These are phyloP conservation scores for Gallinago undulata DNA, from an alignment of 2,113 vertebrate genomes.

Conservation along the genomic window DNA sequence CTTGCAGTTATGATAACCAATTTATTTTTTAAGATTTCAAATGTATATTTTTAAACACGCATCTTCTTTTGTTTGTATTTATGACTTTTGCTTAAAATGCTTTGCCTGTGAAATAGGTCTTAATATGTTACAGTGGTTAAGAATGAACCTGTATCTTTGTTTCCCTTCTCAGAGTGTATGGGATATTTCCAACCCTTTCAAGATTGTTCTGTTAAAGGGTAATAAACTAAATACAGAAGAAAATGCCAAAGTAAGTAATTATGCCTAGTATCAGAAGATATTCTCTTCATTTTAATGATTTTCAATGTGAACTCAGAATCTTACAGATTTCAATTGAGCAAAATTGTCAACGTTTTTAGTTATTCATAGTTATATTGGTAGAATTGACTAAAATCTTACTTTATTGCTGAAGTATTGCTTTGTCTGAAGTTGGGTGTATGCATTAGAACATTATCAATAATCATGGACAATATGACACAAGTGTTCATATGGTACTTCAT, in stretches of 20 bases:
- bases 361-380: neutral
- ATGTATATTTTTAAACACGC: neutral
- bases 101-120: neutral
- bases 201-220: slow-evolving; percentile 87
- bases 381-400: neutral
- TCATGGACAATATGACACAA: neutral
- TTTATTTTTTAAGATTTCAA: neutral
- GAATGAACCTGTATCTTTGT: neutral
- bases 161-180: slow-evolving; percentile 82
- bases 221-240: slow-evolving; percentile 97
- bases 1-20: neutral
- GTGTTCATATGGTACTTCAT: neutral
- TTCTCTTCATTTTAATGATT: neutral
- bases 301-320: neutral
- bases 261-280: neutral
- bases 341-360: neutral
- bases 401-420: neutral
- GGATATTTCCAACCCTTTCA: slow-evolving; percentile 86
- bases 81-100: neutral
- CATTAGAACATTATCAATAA: neutral
- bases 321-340: neutral
- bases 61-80: neutral
- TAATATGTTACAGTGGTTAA: neutral
- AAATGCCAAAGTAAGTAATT: slow-evolving; percentile 86
- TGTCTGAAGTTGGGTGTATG: neutral